Percentiles rank a stretch among this genome's conserved stretches.
Conservation (phyloP, 53 echinoderm and acorn worm genomes). For the Pentamera pediparva region DNA sequence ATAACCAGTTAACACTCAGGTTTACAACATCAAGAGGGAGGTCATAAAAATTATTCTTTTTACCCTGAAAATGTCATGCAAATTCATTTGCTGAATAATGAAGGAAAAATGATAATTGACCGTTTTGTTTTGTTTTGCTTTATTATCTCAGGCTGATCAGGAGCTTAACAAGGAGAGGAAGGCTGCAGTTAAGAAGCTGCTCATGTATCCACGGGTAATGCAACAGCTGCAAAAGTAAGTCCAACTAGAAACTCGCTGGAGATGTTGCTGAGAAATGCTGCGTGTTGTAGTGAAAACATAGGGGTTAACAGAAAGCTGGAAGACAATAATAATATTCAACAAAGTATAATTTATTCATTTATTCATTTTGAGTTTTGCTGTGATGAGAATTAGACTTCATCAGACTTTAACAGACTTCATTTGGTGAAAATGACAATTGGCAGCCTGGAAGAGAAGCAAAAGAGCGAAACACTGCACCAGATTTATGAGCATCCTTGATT, state of each 20-base stretch:
- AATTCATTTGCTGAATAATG: no score
- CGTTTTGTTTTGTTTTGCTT: neutral
- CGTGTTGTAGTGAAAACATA: no score
- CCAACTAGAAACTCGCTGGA: neutral
- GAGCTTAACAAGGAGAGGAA: conserved; percentile 57
- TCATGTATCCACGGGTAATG: conserved; percentile 63
- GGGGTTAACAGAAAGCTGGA: no score
- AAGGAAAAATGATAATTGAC: no score
- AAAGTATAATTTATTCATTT: neutral
- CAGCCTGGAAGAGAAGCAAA: no score
- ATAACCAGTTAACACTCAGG: conserved; percentile 30
- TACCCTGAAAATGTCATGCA: no score
- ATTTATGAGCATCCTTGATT: no score
- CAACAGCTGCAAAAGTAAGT: conserved; percentile 94
- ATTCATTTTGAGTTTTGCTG: neutral
- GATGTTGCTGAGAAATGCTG: neutral
- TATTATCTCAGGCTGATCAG: conserved; percentile 59
- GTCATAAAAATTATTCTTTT: no score
- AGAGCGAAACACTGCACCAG: no score
- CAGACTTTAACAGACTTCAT: conserved; percentile 11
- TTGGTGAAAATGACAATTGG: no score
- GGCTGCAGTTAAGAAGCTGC: conserved; percentile 78
- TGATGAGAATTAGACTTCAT: neutral
- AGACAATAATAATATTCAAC: neutral
- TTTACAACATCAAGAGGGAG: no score